A percentile compares a stretch with the other conserved stretches of the same genome.
These are phyloP conservation scores for Timema cristinae DNA, from an alignment of 2,888 invertebrate species.

Conservation along the genomic window DNA sequence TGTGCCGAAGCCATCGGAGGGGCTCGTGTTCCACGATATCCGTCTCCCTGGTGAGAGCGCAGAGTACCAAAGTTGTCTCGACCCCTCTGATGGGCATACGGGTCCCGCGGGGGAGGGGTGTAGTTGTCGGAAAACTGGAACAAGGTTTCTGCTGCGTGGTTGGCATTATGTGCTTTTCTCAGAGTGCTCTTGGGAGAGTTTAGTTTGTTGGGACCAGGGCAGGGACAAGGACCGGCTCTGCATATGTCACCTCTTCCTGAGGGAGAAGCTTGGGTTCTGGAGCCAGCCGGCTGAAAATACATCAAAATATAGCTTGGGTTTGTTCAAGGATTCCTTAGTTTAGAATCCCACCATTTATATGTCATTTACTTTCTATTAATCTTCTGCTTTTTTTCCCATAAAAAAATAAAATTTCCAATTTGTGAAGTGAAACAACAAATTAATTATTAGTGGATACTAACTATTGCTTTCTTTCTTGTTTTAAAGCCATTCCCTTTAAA, in stretches of 20 bases:
- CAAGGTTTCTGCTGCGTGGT: slow-evolving; percentile 64
- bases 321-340: no score
- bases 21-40: slow-evolving; percentile 65
- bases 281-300: slow-evolving; percentile 61
- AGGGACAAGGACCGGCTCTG: slow-evolving; percentile 80
- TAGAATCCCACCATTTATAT: no score
- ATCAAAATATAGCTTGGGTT: no score
- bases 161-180: slow-evolving; percentile 55
- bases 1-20: slow-evolving; percentile 75
- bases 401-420: no score
- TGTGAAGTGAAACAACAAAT: no score
- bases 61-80: slow-evolving; percentile 85
- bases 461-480: no score
- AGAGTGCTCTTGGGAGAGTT: slow-evolving; percentile 79
- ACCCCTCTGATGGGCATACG: slow-evolving; percentile 58
- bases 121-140: slow-evolving; percentile 79
- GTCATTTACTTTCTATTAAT: no score
- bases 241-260: slow-evolving; percentile 87
- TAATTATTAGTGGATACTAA: no score
- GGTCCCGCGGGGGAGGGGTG: slow-evolving; percentile 46
- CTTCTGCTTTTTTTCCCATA: no score
- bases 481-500: no score
- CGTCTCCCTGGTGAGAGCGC: slow-evolving; percentile 83
- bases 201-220: slow-evolving; percentile 53
- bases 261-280: slow-evolving; percentile 83